Conservation (phyloP, 2,113 vertebrate genomes). For the Chinchilla lanigera region DNA sequence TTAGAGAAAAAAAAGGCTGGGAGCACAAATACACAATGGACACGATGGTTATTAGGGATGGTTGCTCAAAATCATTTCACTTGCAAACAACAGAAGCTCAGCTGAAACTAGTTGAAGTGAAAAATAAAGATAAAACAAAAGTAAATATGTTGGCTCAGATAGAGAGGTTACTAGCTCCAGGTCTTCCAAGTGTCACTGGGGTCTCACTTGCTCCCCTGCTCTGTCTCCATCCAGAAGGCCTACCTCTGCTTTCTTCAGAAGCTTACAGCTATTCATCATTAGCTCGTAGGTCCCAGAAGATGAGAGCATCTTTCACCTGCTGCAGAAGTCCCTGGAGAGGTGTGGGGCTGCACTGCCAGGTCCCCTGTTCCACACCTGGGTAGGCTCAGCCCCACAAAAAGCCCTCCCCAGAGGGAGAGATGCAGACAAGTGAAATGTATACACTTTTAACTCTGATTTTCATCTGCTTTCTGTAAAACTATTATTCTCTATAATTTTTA, state of each 20-base stretch:
- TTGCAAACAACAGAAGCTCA: neutral
- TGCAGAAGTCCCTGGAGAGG: neutral
- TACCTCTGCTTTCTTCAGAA: neutral
- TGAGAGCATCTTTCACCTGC: neutral
- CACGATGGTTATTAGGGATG: neutral
- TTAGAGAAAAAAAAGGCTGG: neutral
- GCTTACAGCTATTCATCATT: neutral
- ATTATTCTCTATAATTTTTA: neutral
- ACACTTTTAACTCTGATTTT: neutral
- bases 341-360: rapidly evolving
- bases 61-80: neutral
- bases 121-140: neutral
- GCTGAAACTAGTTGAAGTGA: neutral
- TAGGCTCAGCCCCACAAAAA: neutral
- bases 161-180: neutral
- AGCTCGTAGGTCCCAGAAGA: neutral
- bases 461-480: neutral
- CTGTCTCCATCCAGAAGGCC: neutral
- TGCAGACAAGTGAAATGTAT: neutral
- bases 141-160: neutral
- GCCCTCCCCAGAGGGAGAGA: neutral
- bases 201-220: neutral
- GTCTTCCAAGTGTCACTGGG: neutral
- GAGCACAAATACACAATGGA: neutral
- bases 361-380: no score